Evolutionary conservation across 2,888 invertebrate species (phyloP).

Genomic region (Diaprepes abbreviatus): DNA sequence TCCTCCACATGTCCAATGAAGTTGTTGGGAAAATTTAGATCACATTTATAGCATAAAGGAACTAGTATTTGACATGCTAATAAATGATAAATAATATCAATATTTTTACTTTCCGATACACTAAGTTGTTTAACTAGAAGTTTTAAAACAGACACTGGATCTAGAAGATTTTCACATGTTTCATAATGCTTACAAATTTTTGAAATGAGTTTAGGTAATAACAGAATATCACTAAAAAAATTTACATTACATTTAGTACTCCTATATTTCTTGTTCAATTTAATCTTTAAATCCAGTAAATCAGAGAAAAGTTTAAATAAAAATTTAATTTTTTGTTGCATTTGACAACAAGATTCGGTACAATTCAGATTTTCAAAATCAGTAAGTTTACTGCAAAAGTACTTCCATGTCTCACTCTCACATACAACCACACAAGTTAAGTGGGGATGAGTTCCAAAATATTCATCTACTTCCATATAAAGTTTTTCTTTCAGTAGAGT

Average conservation of each 20-base stretch:
- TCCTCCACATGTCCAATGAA: slow-evolving; percentile 52
- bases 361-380: slow-evolving; percentile 21
- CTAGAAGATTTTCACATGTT: slow-evolving; percentile 43
- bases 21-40: slow-evolving; percentile 53
- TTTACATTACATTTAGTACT: slow-evolving; percentile 31
- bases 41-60: slow-evolving; percentile 48
- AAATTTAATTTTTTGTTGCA: slow-evolving; percentile 43
- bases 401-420: slow-evolving; percentile 51
- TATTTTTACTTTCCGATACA: slow-evolving; percentile 54
- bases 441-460: slow-evolving; percentile 29
- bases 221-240: slow-evolving; percentile 52
- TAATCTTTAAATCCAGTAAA: slow-evolving; percentile 47
- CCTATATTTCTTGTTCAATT: slow-evolving; percentile 39
- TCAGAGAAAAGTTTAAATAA: slow-evolving; percentile 39
- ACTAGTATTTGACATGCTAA: slow-evolving; percentile 55
- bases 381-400: slow-evolving; percentile 46
- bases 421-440: slow-evolving; percentile 45
- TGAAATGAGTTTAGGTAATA: slow-evolving; percentile 49
- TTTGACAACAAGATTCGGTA: slow-evolving; percentile 14
- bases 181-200: slow-evolving; percentile 51
- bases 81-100: slow-evolving; percentile 58
- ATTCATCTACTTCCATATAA: slow-evolving; percentile 46
- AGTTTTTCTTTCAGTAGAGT: slow-evolving; percentile 45
- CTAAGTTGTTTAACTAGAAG: slow-evolving; percentile 55
- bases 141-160: slow-evolving; percentile 40